Conservation (phyloP, 2,888 invertebrate genomes). For the Arrhopalites spinosus region DNA sequence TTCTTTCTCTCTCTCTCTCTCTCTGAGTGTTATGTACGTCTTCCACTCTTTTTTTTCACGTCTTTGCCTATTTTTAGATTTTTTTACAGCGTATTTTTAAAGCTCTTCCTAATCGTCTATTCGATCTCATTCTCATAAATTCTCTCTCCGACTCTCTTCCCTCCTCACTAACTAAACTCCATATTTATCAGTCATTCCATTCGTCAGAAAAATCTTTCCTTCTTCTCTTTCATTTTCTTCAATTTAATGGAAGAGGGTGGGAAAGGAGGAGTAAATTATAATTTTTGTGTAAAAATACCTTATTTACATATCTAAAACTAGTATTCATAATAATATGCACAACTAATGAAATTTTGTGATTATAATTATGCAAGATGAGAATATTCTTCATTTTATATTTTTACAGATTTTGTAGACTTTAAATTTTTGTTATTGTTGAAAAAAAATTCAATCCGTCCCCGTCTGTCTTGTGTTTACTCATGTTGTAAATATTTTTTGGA, state of each 20-base stretch:
- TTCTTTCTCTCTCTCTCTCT: not conserved
- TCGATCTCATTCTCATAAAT: constrained; percentile 37
- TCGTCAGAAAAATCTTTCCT: not conserved
- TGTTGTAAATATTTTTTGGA: constrained; percentile 19
- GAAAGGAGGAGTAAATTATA: not conserved
- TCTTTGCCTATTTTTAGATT: constrained; percentile 26
- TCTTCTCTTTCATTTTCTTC: not conserved
- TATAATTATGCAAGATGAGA: no score
- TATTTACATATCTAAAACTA: no score
- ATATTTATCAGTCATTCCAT: not conserved
- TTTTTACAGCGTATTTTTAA: constrained; percentile 25
- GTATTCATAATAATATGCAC: no score
- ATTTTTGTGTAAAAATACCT: no score
- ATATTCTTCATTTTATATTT: no score
- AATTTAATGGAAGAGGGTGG: constrained; percentile 4
- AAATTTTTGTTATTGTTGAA: no score
- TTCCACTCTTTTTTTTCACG: not conserved
- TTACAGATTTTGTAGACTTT: no score
- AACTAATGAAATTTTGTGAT: no score
- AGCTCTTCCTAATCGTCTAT: constrained; percentile 31
- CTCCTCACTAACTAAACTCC: constrained; percentile 2
- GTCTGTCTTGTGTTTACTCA: no score
- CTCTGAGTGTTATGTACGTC: not conserved
- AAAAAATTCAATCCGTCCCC: no score
- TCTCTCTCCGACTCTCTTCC: constrained; percentile 12